Evolutionary conservation across 2,888 invertebrate genomes (phyloP).

Genomic region (Lasioglossum calceatum): DNA sequence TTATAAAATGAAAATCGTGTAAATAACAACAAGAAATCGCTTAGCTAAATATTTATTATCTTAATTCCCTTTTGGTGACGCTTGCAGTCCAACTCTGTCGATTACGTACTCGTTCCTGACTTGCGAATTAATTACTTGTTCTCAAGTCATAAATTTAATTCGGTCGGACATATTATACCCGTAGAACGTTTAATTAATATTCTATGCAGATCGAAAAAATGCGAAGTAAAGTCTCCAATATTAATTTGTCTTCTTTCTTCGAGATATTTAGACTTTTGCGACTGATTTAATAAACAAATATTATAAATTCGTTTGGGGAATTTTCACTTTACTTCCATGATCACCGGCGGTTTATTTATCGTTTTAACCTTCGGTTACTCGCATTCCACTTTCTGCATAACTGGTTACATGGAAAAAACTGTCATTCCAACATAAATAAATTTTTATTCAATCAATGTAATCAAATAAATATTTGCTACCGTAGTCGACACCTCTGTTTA

Average conservation of each 20-base stretch:
- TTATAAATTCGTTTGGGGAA: not conserved
- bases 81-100: conserved; percentile 48
- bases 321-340: not conserved
- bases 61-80: conserved; percentile 48
- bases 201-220: too few species aligned
- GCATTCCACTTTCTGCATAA: too few species aligned
- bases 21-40: not conserved
- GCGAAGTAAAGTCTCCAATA: too few species aligned
- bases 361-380: too few species aligned
- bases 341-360: too few species aligned
- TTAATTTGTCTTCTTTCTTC: too few species aligned
- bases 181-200: not conserved
- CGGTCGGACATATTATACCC: not conserved
- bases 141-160: not conserved
- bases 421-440: too few species aligned
- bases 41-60: conserved; percentile 36
- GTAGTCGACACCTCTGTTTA: too few species aligned
- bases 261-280: not conserved
- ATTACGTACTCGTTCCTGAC: conserved; percentile 32
- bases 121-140: not conserved
- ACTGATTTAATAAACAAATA: too few species aligned
- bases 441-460: too few species aligned
- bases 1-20: not conserved
- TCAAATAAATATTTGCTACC: too few species aligned
- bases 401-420: too few species aligned